These are phyloP conservation scores for Athalia cordata DNA, from an alignment of 2,888 invertebrate species.

Conservation along the genomic window DNA sequence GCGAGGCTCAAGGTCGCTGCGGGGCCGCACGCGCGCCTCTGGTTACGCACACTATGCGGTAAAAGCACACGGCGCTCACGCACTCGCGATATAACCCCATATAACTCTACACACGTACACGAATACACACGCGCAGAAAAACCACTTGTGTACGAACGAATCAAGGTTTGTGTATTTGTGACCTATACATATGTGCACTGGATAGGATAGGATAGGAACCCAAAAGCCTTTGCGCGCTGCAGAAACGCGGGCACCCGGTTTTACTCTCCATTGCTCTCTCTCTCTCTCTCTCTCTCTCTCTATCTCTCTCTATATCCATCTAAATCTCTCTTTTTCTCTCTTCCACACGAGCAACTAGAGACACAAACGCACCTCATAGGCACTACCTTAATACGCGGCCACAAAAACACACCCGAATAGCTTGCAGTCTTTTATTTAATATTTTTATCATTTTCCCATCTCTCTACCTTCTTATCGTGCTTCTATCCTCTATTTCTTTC, in stretches of 20 bases:
- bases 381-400: neutral
- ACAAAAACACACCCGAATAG: no score
- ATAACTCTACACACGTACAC: slow-evolving; percentile 38
- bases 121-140: slow-evolving; percentile 47
- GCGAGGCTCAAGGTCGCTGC: slow-evolving; percentile 69
- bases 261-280: slow-evolving; percentile 27
- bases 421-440: no score
- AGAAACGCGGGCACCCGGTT: neutral
- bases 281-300: slow-evolving; percentile 42
- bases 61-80: slow-evolving; percentile 52
- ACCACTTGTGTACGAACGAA: no score
- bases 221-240: slow-evolving; percentile 16
- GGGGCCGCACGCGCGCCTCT: slow-evolving; percentile 70
- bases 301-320: neutral
- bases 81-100: neutral
- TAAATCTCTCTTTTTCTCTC: neutral
- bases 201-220: neutral
- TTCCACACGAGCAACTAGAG: neutral
- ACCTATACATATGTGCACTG: no score
- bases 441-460: no score
- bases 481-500: no score
- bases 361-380: neutral
- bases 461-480: no score
- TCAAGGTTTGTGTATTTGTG: no score
- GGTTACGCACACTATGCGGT: slow-evolving; percentile 58